Base-by-base conservation (phyloP, 2,888 invertebrate genomes). In the Notodonta dromedarius region DNA sequence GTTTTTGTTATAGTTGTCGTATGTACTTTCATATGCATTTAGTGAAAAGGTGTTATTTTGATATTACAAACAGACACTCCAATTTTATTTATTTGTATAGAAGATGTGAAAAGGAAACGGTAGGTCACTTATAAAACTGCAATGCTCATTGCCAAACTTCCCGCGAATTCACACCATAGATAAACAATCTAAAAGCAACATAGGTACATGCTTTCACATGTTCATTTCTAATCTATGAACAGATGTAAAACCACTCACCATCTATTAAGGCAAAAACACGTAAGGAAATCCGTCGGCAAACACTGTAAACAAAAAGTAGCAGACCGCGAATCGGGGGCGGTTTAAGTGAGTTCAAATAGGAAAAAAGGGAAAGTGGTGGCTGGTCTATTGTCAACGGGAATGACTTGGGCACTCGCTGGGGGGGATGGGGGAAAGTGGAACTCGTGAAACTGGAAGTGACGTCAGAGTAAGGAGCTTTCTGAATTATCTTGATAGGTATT, bases 271-370 rank as follows among this genome's bases (percentile, higher is more conserved):
- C 8, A 50, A 71, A 71, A 71, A 71, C 70, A 77, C 73, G 77
- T 70, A 83, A 76, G 82, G 77, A 83, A 83, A 82, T 83, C 71
- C 77, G 73, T 72, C 77, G 80, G 81, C 83, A 86, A 87, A 85
- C 82, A 85, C 74, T 79, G 80, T 80, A 83, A 84, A 86, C 79
- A 86, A 81, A 24, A 80, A 83, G 82, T 79, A 81, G 77, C 82
- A 74, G 77, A 83, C 84, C 82, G 77, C 84, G 78, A 82, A 81
- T 81, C 82, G 79, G 76, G 82, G 78, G 74, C 73, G 82, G 84
- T 87, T 88, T 88, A 89, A 91, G 90, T 89, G 86, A 90, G 85
- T 88, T 87, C 87, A 91, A 91, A 91, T 88, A 91, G 77, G 85
- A 86, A 90, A 88, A 89, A 88, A 88, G 83, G 83, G 84, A 86